Evolutionary conservation across 1,140 invertebrate species (phyloP).

Genomic region (Uloborus diversus): DNA sequence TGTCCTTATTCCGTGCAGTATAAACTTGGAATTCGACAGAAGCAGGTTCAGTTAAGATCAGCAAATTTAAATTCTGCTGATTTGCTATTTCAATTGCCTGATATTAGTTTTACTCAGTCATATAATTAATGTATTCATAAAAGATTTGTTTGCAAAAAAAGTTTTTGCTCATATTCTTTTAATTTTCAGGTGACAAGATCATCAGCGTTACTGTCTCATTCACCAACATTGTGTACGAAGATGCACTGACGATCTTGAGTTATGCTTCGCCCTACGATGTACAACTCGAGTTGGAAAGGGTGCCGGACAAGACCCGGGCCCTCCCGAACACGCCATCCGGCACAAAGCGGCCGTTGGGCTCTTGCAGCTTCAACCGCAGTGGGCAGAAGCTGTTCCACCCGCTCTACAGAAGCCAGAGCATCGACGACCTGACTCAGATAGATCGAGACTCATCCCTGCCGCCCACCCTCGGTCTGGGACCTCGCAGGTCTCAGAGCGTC

Average conservation of each 20-base stretch:
- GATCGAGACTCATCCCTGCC: slow-evolving; percentile 12
- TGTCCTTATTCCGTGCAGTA: too few species aligned
- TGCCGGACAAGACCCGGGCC: background rate
- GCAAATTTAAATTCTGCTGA: background rate
- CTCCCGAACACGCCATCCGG: background rate
- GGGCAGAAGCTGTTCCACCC: slow-evolving; percentile 71
- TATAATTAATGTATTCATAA: too few species aligned
- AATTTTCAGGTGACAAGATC: slow-evolving; percentile 82
- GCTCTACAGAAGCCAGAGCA: slow-evolving; percentile 75
- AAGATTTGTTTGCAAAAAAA: too few species aligned
- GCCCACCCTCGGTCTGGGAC: slow-evolving; percentile 20
- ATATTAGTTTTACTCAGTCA: background rate
- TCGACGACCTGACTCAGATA: slow-evolving; percentile 70
- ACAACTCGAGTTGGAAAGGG: slow-evolving; percentile 73
- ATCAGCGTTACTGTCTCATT: slow-evolving; percentile 86
- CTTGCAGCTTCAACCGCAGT: slow-evolving; percentile 26
- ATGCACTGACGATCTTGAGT: slow-evolving; percentile 86
- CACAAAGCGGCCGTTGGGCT: slow-evolving; percentile 10
- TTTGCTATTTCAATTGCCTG: too few species aligned
- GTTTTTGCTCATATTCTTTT: background rate
- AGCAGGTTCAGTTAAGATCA: background rate
- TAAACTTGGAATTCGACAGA: too few species aligned
- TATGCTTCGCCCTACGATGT: slow-evolving; percentile 93
- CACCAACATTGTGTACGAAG: slow-evolving; percentile 87
- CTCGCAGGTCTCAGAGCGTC: slow-evolving; percentile 25